phyloP scores from a whole-genome alignment of 35 echinoderm and acorn worm genomes.

The Amphiura filiformis region DNA sequence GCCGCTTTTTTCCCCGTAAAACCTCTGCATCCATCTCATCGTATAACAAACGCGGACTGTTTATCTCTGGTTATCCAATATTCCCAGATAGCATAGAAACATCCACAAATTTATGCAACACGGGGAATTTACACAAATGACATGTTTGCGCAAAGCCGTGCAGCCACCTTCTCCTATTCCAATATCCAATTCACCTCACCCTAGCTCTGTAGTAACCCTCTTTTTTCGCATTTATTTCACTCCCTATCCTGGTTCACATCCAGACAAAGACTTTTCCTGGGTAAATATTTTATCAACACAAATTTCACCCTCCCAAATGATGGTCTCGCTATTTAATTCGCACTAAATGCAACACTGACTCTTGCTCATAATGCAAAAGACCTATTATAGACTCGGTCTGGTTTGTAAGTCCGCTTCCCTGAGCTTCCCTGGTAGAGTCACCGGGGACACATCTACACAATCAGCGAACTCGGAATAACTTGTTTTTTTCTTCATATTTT shows the following conservation, averaged over 20 bases:
- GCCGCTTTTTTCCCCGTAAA: no score
- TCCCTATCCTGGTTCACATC: not conserved
- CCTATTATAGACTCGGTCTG: not conserved
- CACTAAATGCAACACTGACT: not conserved
- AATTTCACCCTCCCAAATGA: not conserved
- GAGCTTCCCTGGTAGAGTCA: not conserved
- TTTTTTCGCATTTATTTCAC: not conserved
- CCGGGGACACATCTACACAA: not conserved
- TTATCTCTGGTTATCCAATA: constrained; percentile 1
- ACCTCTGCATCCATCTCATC: not conserved
- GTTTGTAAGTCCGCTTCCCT: not conserved
- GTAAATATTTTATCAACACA: constrained; percentile 15
- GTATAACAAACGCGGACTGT: not conserved
- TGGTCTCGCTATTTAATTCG: not conserved
- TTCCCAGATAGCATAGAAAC: not conserved
- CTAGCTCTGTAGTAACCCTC: not conserved
- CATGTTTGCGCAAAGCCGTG: not conserved
- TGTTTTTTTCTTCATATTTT: not conserved
- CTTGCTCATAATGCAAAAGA: not conserved
- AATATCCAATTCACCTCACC: not conserved
- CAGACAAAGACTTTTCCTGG: not conserved
- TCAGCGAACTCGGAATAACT: not conserved
- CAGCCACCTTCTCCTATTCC: not conserved
- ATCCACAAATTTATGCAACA: constrained; percentile 12
- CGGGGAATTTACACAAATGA: constrained; percentile 6